phyloP scores from a whole-genome alignment of 2,113 vertebrate species.

The Dipodomys ordii region DNA sequence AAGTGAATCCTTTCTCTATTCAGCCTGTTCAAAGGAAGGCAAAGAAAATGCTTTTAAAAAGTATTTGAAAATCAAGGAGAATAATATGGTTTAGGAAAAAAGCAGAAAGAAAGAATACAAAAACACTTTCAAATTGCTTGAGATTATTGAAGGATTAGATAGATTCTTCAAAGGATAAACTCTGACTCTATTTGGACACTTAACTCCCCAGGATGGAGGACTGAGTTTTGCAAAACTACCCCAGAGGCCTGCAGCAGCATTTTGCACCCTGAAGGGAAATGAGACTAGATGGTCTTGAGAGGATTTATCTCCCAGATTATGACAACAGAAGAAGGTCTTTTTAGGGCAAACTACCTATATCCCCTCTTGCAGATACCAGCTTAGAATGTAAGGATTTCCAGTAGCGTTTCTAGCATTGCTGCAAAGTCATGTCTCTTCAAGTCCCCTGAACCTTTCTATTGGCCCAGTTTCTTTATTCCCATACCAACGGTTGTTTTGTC shows the following conservation, averaged over 20 bases:
- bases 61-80: background rate
- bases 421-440: background rate
- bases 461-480: background rate
- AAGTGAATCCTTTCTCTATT: background rate
- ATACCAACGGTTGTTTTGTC: slow-evolving; percentile 42
- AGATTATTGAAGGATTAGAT: background rate
- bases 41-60: background rate
- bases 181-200: background rate
- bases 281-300: background rate
- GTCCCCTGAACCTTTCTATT: background rate
- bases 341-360: background rate
- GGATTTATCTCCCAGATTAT: background rate
- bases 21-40: background rate
- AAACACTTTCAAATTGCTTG: background rate
- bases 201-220: background rate
- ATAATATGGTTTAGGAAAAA: background rate
- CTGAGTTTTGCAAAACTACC: background rate
- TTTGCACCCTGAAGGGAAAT: background rate
- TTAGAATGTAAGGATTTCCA: background rate
- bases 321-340: background rate
- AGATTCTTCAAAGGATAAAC: background rate
- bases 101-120: background rate
- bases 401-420: background rate
- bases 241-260: background rate
- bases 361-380: background rate